Evolutionary conservation across 2,888 invertebrate genomes (phyloP).

Genomic region (Osmoderma eremita): DNA sequence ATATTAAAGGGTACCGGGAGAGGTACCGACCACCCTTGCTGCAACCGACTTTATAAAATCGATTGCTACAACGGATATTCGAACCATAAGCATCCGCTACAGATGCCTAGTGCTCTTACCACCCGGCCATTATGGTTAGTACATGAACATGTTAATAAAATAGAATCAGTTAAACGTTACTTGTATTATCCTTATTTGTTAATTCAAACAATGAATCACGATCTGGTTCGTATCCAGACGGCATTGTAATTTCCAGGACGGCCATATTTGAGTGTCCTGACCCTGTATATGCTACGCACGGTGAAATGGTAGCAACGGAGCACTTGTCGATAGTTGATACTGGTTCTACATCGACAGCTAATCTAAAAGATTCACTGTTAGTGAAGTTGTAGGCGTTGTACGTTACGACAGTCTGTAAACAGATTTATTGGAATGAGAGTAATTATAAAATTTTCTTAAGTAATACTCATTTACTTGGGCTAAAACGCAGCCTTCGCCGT

Average conservation of each 20-base stretch:
- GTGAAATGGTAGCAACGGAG: conserved; percentile 62
- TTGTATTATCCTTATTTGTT: conserved; percentile 28
- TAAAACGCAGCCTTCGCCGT: conserved; percentile 69
- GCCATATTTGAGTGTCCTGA: conserved; percentile 71
- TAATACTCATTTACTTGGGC: conserved; percentile 64
- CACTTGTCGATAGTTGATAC: conserved; percentile 64
- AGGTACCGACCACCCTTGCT: too few species aligned
- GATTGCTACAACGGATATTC: too few species aligned
- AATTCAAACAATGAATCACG: conserved; percentile 66
- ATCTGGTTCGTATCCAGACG: conserved; percentile 73
- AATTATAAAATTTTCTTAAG: neutral
- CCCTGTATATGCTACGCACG: conserved; percentile 59
- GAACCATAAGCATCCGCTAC: too few species aligned
- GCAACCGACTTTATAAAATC: too few species aligned
- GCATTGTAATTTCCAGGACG: conserved; percentile 70
- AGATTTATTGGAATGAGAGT: neutral
- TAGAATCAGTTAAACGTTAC: conserved; percentile 67
- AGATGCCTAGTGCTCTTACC: too few species aligned
- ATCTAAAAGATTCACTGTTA: conserved; percentile 66
- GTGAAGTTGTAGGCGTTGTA: conserved; percentile 66
- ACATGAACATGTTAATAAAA: conserved; percentile 81
- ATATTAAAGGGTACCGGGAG: too few species aligned
- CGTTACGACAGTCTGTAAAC: conserved; percentile 62
- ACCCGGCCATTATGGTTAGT: too few species aligned
- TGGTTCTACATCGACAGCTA: conserved; percentile 64